Evolutionary conservation across 2,888 invertebrate genomes (phyloP).

Genomic region (Andrena dorsata): DNA sequence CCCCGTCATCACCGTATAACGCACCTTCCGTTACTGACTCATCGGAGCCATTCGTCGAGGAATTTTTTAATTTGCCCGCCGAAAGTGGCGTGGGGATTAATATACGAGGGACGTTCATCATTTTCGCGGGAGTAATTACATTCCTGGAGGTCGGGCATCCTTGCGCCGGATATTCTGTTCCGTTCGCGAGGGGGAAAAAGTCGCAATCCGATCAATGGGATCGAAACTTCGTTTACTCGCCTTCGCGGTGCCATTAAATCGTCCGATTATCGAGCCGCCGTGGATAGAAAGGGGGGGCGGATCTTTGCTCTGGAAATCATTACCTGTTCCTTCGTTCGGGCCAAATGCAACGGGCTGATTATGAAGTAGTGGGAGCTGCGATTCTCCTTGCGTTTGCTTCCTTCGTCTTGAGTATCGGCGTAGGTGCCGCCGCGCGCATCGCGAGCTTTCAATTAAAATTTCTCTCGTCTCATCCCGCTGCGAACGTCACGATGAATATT

Average conservation of each 20-base stretch:
- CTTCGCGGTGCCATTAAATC: slow-evolving; percentile 17
- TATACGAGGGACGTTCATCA: slow-evolving; percentile 62
- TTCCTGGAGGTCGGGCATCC: slow-evolving; percentile 50
- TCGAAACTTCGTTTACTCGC: slow-evolving; percentile 42
- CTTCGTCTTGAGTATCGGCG: too few relatives aligned
- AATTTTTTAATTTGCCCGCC: slow-evolving; percentile 65
- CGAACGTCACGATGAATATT: too few relatives aligned
- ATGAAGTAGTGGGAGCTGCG: not conserved
- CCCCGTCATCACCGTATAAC: not conserved
- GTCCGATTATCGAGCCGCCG: not conserved
- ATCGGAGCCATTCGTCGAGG: slow-evolving; percentile 32
- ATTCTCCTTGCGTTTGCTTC: not conserved
- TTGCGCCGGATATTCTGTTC: slow-evolving; percentile 43
- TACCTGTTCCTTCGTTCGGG: not conserved
- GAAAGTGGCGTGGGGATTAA: slow-evolving; percentile 45
- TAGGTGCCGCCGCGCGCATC: too few relatives aligned
- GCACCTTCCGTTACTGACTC: slow-evolving; percentile 18
- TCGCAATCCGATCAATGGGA: slow-evolving; percentile 38
- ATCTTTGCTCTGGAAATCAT: not conserved
- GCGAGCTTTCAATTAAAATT: too few relatives aligned
- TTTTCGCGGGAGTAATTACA: slow-evolving; percentile 70
- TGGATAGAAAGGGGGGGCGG: not conserved
- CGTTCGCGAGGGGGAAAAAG: slow-evolving; percentile 18
- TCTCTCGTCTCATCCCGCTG: too few relatives aligned
- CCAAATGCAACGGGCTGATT: not conserved